Evolutionary conservation across 2,797 vertebrate species (phyloP).

Genomic region (Eupleurogrammus muticus): DNA sequence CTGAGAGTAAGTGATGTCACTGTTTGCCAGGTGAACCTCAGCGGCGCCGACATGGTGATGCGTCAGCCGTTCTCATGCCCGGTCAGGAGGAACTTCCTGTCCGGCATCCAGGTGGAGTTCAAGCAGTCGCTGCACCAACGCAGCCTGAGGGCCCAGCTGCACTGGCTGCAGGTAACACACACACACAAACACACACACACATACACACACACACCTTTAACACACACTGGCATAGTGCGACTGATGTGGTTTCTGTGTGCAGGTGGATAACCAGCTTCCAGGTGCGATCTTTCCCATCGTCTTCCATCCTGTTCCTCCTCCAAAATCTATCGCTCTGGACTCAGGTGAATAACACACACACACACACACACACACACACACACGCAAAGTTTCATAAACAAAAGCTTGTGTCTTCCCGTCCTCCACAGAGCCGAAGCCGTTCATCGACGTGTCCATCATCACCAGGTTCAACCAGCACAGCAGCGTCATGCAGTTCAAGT

Average conservation of each 20-base stretch:
- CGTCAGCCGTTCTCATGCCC: conserved; percentile 85
- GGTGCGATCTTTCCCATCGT: conserved; percentile 95
- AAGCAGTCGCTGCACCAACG: conserved; percentile 95
- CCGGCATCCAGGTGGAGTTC: conserved; percentile 94
- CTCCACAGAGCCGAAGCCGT: conserved; percentile 92
- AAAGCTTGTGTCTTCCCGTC: neutral
- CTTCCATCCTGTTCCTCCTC: conserved; percentile 96
- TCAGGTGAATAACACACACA: conserved; percentile 84
- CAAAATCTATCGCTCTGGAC: conserved; percentile 95
- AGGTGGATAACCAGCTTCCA: conserved; percentile 96
- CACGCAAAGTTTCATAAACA: no score
- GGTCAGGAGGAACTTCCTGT: conserved; percentile 93
- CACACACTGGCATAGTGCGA: neutral
- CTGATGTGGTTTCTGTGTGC: neutral
- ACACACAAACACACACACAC: neutral
- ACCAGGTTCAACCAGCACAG: conserved; percentile 97
- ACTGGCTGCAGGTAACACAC: conserved; percentile 93
- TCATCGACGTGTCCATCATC: conserved; percentile 95
- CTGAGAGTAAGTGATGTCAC: conserved; percentile 30
- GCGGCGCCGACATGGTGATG: conserved; percentile 89
- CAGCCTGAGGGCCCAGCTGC: conserved; percentile 91
- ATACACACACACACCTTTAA: neutral
- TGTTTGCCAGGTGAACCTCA: conserved; percentile 89
- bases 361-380: conserved; percentile 1
- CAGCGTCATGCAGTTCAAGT: conserved; percentile 96